Evolutionary conservation across 2,113 vertebrate species (phyloP).

Genomic region (Noturus placidus): DNA sequence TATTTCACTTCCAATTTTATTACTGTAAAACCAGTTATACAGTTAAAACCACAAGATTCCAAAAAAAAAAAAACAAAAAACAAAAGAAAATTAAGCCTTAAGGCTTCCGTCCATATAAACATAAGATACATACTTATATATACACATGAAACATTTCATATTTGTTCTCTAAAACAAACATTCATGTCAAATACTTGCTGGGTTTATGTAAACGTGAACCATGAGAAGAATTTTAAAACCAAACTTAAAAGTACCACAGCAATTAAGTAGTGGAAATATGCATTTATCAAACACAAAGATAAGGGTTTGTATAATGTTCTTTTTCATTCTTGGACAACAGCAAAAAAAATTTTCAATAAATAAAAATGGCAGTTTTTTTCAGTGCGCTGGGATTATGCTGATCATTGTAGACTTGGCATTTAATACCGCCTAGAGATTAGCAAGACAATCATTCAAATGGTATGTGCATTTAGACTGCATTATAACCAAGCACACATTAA

Average conservation of each 20-base stretch:
- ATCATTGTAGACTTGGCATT: background rate
- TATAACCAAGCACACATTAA: background rate
- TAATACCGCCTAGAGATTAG: background rate
- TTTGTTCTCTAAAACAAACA: slow-evolving; percentile 31
- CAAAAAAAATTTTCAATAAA: too few species aligned
- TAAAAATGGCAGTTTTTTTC: background rate
- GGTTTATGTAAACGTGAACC: slow-evolving; percentile 33
- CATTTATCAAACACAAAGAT: background rate
- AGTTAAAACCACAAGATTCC: slow-evolving; percentile 10
- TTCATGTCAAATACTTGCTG: slow-evolving; percentile 35
- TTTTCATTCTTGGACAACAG: background rate
- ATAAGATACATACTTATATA: slow-evolving; percentile 13
- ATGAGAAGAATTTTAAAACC: background rate
- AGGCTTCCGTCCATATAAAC: background rate
- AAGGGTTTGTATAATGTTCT: background rate
- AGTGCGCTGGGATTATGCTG: background rate
- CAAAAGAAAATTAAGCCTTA: background rate
- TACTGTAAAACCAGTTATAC: slow-evolving; percentile 29
- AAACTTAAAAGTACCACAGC: slow-evolving; percentile 33
- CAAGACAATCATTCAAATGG: background rate
- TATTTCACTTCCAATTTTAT: slow-evolving; percentile 19
- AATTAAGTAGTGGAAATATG: background rate
- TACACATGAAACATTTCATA: slow-evolving; percentile 24
- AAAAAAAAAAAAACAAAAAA: background rate
- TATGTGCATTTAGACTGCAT: background rate